Evolutionary conservation across 2,888 invertebrate species (phyloP).

Genomic region (Spilarctia lutea): DNA sequence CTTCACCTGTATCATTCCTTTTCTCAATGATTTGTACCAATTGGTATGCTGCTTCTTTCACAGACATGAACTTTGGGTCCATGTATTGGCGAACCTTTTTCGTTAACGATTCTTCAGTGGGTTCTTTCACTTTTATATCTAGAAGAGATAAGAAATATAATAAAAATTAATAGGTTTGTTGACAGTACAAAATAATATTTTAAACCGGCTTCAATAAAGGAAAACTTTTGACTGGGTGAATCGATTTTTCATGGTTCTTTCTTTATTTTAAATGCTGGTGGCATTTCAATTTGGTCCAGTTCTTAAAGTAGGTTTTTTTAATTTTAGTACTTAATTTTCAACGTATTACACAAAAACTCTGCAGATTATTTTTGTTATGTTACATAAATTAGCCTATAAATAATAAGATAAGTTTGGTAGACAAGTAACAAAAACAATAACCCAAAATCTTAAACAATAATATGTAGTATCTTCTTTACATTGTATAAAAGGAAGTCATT

Average conservation of each 20-base stretch:
- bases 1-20: conserved; percentile 69
- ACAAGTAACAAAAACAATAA: too few species aligned
- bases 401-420: too few species aligned
- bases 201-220: too few species aligned
- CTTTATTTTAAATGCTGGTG: too few species aligned
- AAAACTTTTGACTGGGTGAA: too few species aligned
- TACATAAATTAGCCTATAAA: too few species aligned
- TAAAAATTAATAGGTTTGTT: neutral
- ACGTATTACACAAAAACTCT: neutral
- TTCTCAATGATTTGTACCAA: conserved; percentile 91
- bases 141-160: conserved; percentile 39
- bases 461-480: too few species aligned
- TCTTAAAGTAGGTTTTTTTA: too few species aligned
- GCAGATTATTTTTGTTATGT: neutral
- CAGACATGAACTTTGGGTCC: conserved; percentile 97
- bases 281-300: too few species aligned
- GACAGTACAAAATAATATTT: neutral
- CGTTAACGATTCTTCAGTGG: conserved; percentile 96
- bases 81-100: conserved; percentile 96
- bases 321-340: neutral
- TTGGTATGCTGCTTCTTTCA: conserved; percentile 94
- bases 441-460: too few species aligned
- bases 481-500: too few species aligned
- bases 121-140: conserved; percentile 99
- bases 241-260: too few species aligned